phyloP scores from a whole-genome alignment of 2,113 vertebrate genomes.

The Muscicapa adusta region DNA sequence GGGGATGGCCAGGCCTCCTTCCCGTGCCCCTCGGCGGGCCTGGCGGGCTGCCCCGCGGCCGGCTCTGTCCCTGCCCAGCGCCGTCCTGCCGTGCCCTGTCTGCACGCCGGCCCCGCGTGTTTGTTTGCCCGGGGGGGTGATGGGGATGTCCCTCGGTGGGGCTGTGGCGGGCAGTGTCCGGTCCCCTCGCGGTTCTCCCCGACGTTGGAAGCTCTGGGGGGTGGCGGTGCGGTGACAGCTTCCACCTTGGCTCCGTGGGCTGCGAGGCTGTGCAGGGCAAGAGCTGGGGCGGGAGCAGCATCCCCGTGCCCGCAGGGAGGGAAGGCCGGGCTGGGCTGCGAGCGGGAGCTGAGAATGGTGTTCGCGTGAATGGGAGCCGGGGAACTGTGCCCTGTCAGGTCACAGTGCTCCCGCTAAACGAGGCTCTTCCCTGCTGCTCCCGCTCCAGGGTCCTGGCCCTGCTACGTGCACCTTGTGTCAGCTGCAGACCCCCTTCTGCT shows the following conservation, averaged over 20 bases:
- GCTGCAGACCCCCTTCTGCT: rapidly evolving
- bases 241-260: rapidly evolving
- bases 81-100: background rate
- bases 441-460: rapidly evolving
- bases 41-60: background rate
- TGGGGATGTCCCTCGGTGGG: background rate
- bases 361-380: rapidly evolving
- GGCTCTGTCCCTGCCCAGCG: background rate
- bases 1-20: rapidly evolving
- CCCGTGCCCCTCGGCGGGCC: rapidly evolving
- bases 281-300: background rate
- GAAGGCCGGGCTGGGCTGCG: background rate
- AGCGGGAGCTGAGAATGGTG: rapidly evolving
- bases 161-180: rapidly evolving
- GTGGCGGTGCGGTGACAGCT: background rate
- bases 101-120: background rate
- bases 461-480: rapidly evolving
- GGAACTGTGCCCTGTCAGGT: background rate
- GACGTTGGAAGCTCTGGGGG: rapidly evolving
- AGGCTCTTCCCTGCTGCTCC: background rate
- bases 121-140: rapidly evolving
- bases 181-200: too few relatives aligned
- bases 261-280: rapidly evolving
- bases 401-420: rapidly evolving
- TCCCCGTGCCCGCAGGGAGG: background rate